phyloP scores from a whole-genome alignment of 2,888 invertebrate species.

The Deladenus siricidicola region DNA sequence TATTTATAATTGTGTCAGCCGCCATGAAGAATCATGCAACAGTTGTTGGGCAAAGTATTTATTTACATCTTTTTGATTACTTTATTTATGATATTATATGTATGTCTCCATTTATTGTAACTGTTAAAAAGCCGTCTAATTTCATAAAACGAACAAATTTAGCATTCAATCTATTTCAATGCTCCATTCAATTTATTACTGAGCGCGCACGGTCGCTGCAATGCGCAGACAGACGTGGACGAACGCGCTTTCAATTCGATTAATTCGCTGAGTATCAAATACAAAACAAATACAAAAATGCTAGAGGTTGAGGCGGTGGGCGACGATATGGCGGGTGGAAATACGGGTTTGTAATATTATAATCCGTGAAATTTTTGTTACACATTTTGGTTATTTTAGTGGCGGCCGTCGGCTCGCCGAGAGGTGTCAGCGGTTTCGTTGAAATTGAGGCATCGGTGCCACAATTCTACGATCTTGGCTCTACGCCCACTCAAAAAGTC shows the following conservation, averaged over 20 bases:
- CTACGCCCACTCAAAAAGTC: background rate
- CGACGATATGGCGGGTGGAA: no score
- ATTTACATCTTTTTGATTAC: no score
- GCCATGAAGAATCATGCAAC: no score
- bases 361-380: no score
- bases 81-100: no score
- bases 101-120: no score
- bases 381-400: no score
- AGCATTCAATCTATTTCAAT: conserved; percentile 20
- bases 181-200: conserved; percentile 14
- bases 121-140: no score
- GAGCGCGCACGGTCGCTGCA: conserved; percentile 18
- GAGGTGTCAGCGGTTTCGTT: background rate
- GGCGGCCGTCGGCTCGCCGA: background rate
- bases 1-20: no score
- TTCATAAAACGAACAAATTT: no score
- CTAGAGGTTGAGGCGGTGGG: background rate
- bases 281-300: conserved; percentile 7
- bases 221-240: conserved; percentile 7
- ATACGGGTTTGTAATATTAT: no score
- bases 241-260: conserved; percentile 21
- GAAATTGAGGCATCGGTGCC: background rate
- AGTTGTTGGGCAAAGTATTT: no score
- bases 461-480: background rate
- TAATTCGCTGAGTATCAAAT: conserved; percentile 18